Evolutionary conservation across 2,888 invertebrate genomes (phyloP), one percentile per base, ranked within the genome.

Genomic region (Troilus luridus): DNA sequence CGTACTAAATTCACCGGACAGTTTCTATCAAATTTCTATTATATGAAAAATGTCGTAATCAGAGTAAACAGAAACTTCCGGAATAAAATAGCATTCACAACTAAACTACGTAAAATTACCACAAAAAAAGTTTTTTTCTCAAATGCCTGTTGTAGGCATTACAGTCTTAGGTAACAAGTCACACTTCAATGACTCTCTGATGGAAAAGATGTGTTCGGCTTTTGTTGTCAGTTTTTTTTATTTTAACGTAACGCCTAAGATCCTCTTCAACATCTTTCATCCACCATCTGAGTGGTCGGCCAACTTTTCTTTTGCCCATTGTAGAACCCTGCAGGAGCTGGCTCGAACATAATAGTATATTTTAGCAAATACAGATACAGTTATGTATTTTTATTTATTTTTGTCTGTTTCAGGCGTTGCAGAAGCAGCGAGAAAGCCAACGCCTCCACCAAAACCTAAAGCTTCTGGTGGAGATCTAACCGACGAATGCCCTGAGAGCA

Each of bases 401-500:
- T 19, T 7, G 14, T 88, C 58, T 89, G 64, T 89, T 67, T 21
- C 56, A 89, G 89, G 72, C n/a, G 24, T 27, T n/a, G 89, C 72
- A 2, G 89, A 89, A 58, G 72, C 58, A 14, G 89, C 89, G 14
- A 77, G 90, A 58, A 85, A 81, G 19, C 81, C 90, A 9, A 90
- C 90, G 21, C 56, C 90, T 19, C 59, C 85, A 58, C 88, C 88
- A 19, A 81, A 54, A 1, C 56, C 89, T 6, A 59, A 77, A 59
- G 41, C 41, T 41, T 54, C 62, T 24, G 60, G 90, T 14, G 91
- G 91, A n/a, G 92, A 92, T 54, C 91, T 93, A 81, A 92, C 96
- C 41, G 96, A 96, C 91, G 95, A 96, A 93, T 98, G 98, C 93
- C 98, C 98, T 0, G 97, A 97, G 93, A 95, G 96, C 0, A 96